Conservation (phyloP, 2,888 invertebrate species). For the Lepidochitona cinerea region DNA sequence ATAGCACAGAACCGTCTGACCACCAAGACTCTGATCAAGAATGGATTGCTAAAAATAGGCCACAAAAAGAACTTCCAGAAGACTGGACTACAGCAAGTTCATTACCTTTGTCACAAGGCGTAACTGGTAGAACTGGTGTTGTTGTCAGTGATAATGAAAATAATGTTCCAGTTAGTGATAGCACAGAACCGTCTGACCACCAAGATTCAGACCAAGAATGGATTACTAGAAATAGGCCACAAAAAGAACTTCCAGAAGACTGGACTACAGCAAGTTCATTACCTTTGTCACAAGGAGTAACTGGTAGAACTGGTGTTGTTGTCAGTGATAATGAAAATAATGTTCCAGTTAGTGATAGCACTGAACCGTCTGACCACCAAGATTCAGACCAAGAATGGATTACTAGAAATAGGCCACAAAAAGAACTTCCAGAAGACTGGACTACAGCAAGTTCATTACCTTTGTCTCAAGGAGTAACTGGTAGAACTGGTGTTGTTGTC, state of each 20-base stretch:
- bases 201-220: neutral
- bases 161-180: too few relatives aligned
- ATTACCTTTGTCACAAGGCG: neutral
- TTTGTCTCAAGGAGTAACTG: neutral
- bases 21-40: neutral
- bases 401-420: neutral
- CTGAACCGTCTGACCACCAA: neutral
- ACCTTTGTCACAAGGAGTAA: neutral
- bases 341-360: too few relatives aligned
- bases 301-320: neutral
- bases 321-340: too few relatives aligned
- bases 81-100: neutral
- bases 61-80: neutral
- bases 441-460: neutral
- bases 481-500: neutral
- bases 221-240: neutral
- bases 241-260: neutral
- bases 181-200: neutral
- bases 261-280: neutral
- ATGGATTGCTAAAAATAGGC: neutral
- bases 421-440: neutral
- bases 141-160: too few relatives aligned
- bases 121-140: neutral
- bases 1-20: neutral
- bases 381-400: neutral